Conservation (phyloP, 2,888 invertebrate genomes). For the Graphium colonna region DNA sequence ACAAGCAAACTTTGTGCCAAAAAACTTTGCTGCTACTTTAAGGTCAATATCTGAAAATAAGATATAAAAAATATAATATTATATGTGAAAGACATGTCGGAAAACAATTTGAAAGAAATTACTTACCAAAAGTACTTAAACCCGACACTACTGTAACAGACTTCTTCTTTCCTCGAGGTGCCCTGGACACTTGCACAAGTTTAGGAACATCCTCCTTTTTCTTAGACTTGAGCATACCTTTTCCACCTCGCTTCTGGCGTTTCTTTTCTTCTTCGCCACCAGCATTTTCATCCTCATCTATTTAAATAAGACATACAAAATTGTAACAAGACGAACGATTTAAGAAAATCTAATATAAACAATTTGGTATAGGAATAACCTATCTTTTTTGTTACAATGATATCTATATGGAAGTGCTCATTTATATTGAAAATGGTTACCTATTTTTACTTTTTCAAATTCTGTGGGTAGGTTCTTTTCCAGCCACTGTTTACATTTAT, state of each 20-base stretch:
- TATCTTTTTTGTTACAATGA: constrained; percentile 21
- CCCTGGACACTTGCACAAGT: constrained; percentile 90
- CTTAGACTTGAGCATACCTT: constrained; percentile 96
- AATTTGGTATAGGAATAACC: too few relatives aligned
- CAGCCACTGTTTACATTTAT: constrained; percentile 98
- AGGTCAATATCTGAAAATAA: constrained; percentile 92
- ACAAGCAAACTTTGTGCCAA: constrained; percentile 98
- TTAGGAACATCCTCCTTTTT: constrained; percentile 95
- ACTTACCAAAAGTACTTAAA: constrained; percentile 92
- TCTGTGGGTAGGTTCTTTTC: constrained; percentile 96
- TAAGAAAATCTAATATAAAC: constrained; percentile 2
- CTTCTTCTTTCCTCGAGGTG: constrained; percentile 98
- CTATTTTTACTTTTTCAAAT: constrained; percentile 92
- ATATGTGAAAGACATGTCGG: too few relatives aligned
- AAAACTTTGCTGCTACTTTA: constrained; percentile 98
- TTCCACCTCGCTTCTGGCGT: constrained; percentile 97
- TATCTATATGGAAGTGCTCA: not conserved
- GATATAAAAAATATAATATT: constrained; percentile 19
- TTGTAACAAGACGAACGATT: too few relatives aligned
- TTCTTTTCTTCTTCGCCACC: constrained; percentile 95
- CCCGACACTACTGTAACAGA: constrained; percentile 98
- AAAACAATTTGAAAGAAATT: constrained; percentile 33
- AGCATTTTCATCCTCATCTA: constrained; percentile 83
- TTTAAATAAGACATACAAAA: too few relatives aligned
- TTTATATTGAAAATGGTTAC: constrained; percentile 41